Percentiles rank a stretch among this genome's conserved stretches.
These are phyloP conservation scores for Drosophila borealis DNA, from an alignment of 2,888 invertebrate genomes.

Conservation along the genomic window DNA sequence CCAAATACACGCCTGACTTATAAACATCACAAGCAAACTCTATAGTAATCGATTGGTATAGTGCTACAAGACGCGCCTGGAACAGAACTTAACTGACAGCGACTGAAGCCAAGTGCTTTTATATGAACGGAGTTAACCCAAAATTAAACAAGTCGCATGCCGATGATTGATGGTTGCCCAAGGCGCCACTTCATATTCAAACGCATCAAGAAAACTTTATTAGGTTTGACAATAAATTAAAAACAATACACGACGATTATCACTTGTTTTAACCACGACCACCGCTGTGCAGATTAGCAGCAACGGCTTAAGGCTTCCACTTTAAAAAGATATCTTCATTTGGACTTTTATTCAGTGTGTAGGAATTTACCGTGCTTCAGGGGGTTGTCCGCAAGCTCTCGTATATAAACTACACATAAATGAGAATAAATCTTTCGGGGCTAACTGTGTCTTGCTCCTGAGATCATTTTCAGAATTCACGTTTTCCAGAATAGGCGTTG, in stretches of 20 bases:
- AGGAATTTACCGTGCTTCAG: neutral
- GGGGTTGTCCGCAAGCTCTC: neutral
- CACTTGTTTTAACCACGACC: constrained; percentile 9
- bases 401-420: neutral
- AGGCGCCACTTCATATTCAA: constrained; percentile 19
- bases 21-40: constrained; percentile 21
- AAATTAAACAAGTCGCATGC: constrained; percentile 2
- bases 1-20: constrained; percentile 22
- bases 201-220: constrained; percentile 6
- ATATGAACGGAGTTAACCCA: constrained; percentile 20
- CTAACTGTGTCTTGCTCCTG: neutral
- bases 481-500: neutral
- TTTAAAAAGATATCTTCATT: neutral
- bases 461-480: too few relatives aligned
- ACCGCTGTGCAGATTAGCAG: neutral
- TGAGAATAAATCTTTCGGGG: neutral
- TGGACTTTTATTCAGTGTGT: neutral
- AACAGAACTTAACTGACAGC: constrained; percentile 17
- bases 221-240: constrained; percentile 7
- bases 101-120: constrained; percentile 16
- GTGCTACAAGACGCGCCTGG: neutral
- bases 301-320: neutral
- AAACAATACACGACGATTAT: constrained; percentile 30
- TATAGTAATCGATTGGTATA: neutral
- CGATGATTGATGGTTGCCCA: constrained; percentile 30